Evolutionary conservation across 2,113 vertebrate genomes (phyloP).

Genomic region (Plecotus auritus): DNA sequence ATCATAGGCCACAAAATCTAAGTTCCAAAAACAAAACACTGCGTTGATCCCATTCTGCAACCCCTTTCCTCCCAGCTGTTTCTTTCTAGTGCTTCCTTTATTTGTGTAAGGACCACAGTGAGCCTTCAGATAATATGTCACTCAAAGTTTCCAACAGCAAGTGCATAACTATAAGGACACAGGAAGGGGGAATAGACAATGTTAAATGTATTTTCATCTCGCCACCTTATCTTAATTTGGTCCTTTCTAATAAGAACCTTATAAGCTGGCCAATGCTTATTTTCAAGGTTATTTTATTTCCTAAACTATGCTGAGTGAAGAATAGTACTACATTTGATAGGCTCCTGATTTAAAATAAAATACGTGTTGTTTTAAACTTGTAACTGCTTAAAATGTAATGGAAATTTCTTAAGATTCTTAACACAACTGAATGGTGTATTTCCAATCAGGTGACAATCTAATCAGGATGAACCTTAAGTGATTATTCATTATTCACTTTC

Average conservation of each 20-base stretch:
- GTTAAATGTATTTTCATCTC: background rate
- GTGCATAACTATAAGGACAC: background rate
- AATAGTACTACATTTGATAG: background rate
- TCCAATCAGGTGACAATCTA: constrained; percentile 62
- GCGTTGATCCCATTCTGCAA: background rate
- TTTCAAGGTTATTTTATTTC: constrained; percentile 38
- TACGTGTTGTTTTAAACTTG: constrained; percentile 20
- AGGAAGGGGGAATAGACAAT: background rate
- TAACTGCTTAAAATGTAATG: constrained; percentile 49
- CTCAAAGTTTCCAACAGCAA: constrained; percentile 14
- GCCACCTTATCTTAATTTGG: background rate
- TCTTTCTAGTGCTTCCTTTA: background rate
- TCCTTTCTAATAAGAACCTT: background rate
- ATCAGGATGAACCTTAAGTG: constrained; percentile 53
- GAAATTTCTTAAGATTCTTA: constrained; percentile 41
- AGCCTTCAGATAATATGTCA: background rate
- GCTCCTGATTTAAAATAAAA: constrained; percentile 21
- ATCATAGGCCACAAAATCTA: constrained; percentile 2
- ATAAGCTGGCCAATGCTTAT: background rate
- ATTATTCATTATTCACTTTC: constrained; percentile 54
- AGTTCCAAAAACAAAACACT: constrained; percentile 33
- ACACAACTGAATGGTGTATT: constrained; percentile 54
- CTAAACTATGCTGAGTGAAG: background rate
- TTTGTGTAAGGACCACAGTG: background rate
- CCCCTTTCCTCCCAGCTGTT: background rate